Base-by-base conservation (phyloP, 2,888 invertebrate species). In the Choristoneura rosaceana region DNA sequence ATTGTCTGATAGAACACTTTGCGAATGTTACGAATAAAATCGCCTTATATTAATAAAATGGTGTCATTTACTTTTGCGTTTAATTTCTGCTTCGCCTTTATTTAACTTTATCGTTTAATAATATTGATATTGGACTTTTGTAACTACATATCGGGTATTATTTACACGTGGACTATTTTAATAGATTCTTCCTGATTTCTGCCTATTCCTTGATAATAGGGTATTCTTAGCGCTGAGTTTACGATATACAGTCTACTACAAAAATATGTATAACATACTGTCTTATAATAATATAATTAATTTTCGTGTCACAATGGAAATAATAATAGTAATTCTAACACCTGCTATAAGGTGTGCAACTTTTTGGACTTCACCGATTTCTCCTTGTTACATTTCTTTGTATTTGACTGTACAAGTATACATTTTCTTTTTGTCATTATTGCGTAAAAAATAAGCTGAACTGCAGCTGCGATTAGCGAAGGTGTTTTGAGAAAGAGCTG, bases 81-180 rank as follows among this genome's bases (percentile, higher is more conserved):
- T 82, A 74, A 81, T 82, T 82, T 80, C 63, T 71, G 78, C 75
- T 79, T 70, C 64, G 75, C 75, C 73, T 78, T 64, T 55, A 60
- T 73, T 67, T 61, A 15, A 68, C 17, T 34, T 38, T 74, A 50
- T 68, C 10, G 71, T 71, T 45, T 33, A 62, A 43, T 45, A 45
- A 14, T 62, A 8, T 43, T 43, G 33, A 25, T 55, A 67, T 77
- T 79, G 82, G 85, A 84, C 84, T 82, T 79, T 78, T 83, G 87
- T 88, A 86, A 87, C 88, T 87, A 88, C 87, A 85, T 85, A 83
- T 82, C 76, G 61, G 38, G 38, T 60, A 61, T 15, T 52, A 52
- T 52, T 38, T 15, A 17, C 14, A 52, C 9, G 15, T 17, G 17
- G 52, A 52, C 17, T 17, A 15, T 52, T 52, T 15, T 15, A 52